Evolutionary conservation across 2,113 vertebrate genomes (phyloP), one percentile per base, ranked within the genome.

Genomic region (Trogon melanurus): DNA sequence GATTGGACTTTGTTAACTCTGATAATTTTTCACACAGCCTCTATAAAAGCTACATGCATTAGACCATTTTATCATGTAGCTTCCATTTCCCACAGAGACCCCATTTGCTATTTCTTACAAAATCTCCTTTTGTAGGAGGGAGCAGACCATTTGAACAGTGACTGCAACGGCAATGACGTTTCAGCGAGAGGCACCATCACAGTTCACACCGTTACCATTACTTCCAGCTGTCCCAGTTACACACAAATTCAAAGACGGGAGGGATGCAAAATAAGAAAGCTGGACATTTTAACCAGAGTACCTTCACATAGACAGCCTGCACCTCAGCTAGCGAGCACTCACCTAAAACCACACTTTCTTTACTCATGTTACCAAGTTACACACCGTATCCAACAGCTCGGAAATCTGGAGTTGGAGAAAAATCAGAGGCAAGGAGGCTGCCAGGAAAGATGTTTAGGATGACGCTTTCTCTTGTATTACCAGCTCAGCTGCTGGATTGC

Each of bases 11-110:
- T 16, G 29, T 57, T 70, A 76, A 80, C 10, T 53, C 51, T 9
- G 29, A 36, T 47, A 36, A 86, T 47, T 60, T 48, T 32, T 66
- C 47, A 18, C 30, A 41, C 0, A 0, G 8, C 44, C 32, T 76
- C 47, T 66, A 20, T 32, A 66, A 79, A 54, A 0, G 0, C 18
- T 44, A 30, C 6, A 3, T 18, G 15, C 20, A 6, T 69, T 53
- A 66, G 45, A 47, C 34, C 0, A 5, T 76, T 69, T 69, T 61
- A 15, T 51, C 36, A 57, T 80, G 45, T 34, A 38, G 15, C 32
- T 85, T 85, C 34, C n/a, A 87, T 53, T 85, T 91, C 71, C 70
- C 41, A 47, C 58, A 71, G 41, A 66, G 21, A 62, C 4, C 26
- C 13, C 44, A 50, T 15, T 61, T 51, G 23, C 12, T 53, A 5